Conservation (phyloP, 2,113 vertebrate species). For the Bubo bubo region DNA sequence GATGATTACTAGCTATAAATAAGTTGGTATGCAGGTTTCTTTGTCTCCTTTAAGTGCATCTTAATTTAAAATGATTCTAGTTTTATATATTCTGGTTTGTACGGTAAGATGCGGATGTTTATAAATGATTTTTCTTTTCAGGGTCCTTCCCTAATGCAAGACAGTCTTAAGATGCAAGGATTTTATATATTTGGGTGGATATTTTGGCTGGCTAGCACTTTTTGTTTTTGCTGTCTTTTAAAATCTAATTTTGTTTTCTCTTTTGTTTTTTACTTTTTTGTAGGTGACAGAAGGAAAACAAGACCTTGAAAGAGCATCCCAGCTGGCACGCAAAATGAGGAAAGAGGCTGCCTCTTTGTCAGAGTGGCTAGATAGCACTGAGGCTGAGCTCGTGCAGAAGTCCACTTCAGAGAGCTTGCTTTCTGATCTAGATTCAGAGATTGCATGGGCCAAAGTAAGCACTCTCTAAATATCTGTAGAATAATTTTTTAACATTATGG, state of each 20-base stretch:
- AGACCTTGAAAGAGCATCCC: slow-evolving; percentile 89
- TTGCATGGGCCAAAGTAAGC: slow-evolving; percentile 93
- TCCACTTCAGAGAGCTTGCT: slow-evolving; percentile 83
- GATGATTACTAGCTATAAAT: neutral
- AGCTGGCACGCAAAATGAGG: slow-evolving; percentile 84
- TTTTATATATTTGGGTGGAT: neutral
- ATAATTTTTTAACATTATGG: neutral
- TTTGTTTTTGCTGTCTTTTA: rapidly evolving
- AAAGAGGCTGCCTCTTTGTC: slow-evolving; percentile 84
- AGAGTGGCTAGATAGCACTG: slow-evolving; percentile 85
- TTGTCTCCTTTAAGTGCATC: neutral
- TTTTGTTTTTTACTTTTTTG: neutral
- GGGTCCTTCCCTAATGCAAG: neutral
- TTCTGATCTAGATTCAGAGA: slow-evolving; percentile 87
- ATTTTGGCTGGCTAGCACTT: neutral
- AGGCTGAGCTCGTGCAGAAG: slow-evolving; percentile 85
- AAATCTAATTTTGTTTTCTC: neutral
- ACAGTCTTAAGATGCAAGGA: neutral
- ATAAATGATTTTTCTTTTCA: neutral
- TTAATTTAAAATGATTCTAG: neutral
- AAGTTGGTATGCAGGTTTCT: neutral
- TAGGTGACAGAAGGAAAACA: slow-evolving; percentile 97
- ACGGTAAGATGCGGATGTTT: neutral
- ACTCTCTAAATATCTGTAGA: neutral
- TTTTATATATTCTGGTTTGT: neutral